Conservation (phyloP, 1,140 invertebrate genomes). For the Drosophila erecta region DNA sequence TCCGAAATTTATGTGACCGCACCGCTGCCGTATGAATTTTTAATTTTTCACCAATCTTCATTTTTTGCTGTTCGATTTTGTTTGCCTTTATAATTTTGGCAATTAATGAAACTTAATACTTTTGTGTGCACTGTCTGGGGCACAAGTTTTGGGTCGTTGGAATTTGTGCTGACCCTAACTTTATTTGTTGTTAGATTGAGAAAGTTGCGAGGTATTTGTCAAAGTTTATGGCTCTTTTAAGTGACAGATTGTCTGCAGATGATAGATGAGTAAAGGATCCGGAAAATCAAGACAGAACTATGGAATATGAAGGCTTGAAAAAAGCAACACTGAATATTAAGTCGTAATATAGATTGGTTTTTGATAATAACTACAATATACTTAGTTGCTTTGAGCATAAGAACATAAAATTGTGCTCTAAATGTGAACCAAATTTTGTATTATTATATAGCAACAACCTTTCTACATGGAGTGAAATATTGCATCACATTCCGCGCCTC, state of each 20-base stretch:
- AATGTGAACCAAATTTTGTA: too few species aligned
- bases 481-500: neutral
- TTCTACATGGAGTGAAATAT: neutral
- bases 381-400: neutral
- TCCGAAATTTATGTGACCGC: constrained; percentile 77
- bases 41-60: constrained; percentile 63
- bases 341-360: neutral
- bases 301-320: too few species aligned
- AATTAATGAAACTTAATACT: constrained; percentile 84
- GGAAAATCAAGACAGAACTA: neutral
- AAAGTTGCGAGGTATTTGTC: constrained; percentile 34
- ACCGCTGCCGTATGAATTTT: constrained; percentile 80
- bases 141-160: constrained; percentile 6
- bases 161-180: constrained; percentile 11
- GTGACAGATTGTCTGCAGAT: constrained; percentile 17
- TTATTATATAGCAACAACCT: neutral
- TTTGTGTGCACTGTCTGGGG: constrained; percentile 59
- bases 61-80: constrained; percentile 15
- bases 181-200: constrained; percentile 29
- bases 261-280: constrained; percentile 21
- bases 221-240: constrained; percentile 1
- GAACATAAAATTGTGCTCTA: too few species aligned
- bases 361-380: neutral
- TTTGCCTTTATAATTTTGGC: constrained; percentile 63
- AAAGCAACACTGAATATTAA: too few species aligned